Percentiles rank a stretch among this genome's conserved stretches.
Conservation (phyloP, 2,113 vertebrate genomes). For the Bubo blakistoni region DNA sequence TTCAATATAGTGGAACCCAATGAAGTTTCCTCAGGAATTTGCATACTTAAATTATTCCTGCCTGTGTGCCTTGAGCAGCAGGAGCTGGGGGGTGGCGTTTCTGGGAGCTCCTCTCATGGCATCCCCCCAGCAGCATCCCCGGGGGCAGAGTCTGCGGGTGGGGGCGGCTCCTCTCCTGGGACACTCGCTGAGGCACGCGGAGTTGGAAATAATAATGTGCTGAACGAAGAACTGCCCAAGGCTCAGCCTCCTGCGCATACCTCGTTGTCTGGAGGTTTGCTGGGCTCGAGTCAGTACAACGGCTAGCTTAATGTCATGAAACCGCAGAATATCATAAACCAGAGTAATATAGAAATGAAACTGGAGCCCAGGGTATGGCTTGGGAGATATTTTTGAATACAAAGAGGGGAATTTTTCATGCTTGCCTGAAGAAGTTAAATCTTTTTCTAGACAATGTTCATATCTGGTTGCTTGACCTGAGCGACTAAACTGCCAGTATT, state of each 20-base stretch:
- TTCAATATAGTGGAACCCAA: neutral
- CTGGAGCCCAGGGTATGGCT: neutral
- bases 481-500: neutral
- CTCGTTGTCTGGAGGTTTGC: neutral
- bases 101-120: neutral
- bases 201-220: neutral
- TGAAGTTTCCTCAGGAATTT: neutral
- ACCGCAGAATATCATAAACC: neutral
- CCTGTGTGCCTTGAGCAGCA: neutral
- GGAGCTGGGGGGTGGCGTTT: neutral
- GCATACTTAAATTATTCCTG: neutral
- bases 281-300: neutral
- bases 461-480: neutral
- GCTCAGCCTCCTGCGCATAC: neutral
- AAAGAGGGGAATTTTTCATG: neutral
- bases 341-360: neutral
- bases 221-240: neutral
- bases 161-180: neutral
- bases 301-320: neutral
- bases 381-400: neutral
- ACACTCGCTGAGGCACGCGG: neutral
- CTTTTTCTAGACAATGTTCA: neutral
- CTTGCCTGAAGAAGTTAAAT: neutral
- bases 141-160: neutral
- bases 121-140: fast-evolving